phyloP scores from a whole-genome alignment of 1,140 invertebrate genomes.

The Pseudomyrmex sp. region DNA sequence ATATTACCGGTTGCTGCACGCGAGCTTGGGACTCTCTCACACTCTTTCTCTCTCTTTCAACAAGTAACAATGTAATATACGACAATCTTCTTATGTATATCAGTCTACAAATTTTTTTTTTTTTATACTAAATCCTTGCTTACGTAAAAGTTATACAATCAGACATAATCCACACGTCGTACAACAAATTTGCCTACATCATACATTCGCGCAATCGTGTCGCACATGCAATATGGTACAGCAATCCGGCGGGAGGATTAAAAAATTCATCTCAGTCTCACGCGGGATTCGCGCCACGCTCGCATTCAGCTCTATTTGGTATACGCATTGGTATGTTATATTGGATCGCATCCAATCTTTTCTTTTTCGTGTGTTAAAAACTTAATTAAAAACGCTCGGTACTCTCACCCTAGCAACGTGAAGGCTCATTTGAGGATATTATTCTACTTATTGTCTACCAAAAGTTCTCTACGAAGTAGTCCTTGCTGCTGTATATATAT shows the following conservation, averaged over 20 bases:
- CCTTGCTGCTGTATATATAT: background rate
- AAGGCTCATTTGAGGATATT: background rate
- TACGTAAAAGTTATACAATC: conserved; percentile 68
- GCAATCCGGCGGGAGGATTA: conserved; percentile 68
- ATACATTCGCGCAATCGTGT: conserved; percentile 76
- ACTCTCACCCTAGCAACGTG: background rate
- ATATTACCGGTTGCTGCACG: too few species aligned
- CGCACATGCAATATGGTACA: conserved; percentile 77
- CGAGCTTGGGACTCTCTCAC: too few species aligned
- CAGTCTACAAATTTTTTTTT: conserved; percentile 79
- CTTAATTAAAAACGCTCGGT: conserved; percentile 29
- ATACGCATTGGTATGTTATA: conserved; percentile 45
- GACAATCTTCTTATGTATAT: conserved; percentile 83
- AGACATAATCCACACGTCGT: conserved; percentile 58
- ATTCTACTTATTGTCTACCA: conserved; percentile 43
- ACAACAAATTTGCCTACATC: conserved; percentile 57
- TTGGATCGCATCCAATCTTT: conserved; percentile 31
- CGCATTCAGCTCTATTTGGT: conserved; percentile 66
- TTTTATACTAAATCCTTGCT: conserved; percentile 79
- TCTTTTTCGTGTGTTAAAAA: conserved; percentile 51
- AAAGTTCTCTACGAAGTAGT: conserved; percentile 23
- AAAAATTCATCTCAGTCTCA: conserved; percentile 69
- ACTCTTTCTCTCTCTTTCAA: background rate
- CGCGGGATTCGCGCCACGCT: conserved; percentile 72
- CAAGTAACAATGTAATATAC: conserved; percentile 69